A percentile compares a stretch with the other conserved stretches of the same genome.
Evolutionary conservation across 1,140 invertebrate species (phyloP).

Genomic region (Zaprionus kolodkinae): DNA sequence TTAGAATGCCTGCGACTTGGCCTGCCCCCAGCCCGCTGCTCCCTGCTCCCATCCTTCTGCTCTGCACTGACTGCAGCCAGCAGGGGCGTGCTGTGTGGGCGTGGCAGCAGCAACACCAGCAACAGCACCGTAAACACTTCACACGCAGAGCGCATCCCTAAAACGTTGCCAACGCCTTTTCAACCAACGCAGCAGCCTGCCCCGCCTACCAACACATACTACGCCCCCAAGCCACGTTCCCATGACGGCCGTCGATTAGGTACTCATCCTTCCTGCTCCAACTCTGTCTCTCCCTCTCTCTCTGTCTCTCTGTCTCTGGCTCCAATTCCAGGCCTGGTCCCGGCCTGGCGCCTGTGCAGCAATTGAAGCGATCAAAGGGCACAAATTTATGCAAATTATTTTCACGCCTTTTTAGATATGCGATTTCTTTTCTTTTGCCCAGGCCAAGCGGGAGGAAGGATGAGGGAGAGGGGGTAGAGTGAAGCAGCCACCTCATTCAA

Average conservation of each 20-base stretch:
- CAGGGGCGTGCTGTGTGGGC: slow-evolving; percentile 34
- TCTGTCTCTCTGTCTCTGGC: not conserved
- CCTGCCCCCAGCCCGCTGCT: not conserved
- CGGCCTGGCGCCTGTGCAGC: slow-evolving; percentile 36
- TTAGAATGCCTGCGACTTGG: slow-evolving; percentile 63
- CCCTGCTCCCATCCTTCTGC: not conserved
- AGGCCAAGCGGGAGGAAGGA: too few relatives aligned
- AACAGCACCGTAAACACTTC: slow-evolving; percentile 59
- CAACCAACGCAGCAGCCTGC: slow-evolving; percentile 19
- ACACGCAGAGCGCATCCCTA: slow-evolving; percentile 68
- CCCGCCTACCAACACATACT: not conserved
- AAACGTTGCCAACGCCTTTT: slow-evolving; percentile 61
- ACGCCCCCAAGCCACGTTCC: slow-evolving; percentile 42
- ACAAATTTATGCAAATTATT: slow-evolving; percentile 84
- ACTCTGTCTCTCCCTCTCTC: too few relatives aligned
- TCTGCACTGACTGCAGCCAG: slow-evolving; percentile 30
- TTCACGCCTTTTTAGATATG: slow-evolving; percentile 84
- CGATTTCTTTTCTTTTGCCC: slow-evolving; percentile 52
- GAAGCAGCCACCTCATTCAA: not conserved
- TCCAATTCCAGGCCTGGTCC: slow-evolving; percentile 16
- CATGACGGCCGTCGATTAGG: slow-evolving; percentile 74
- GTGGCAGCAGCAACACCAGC: slow-evolving; percentile 52
- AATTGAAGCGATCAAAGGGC: slow-evolving; percentile 83
- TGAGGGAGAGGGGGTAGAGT: too few relatives aligned
- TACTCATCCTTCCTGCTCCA: slow-evolving; percentile 18